phyloP scores from a whole-genome alignment of 37 sponge, comb jelly and placozoan species.

The Geodia barretti region DNA sequence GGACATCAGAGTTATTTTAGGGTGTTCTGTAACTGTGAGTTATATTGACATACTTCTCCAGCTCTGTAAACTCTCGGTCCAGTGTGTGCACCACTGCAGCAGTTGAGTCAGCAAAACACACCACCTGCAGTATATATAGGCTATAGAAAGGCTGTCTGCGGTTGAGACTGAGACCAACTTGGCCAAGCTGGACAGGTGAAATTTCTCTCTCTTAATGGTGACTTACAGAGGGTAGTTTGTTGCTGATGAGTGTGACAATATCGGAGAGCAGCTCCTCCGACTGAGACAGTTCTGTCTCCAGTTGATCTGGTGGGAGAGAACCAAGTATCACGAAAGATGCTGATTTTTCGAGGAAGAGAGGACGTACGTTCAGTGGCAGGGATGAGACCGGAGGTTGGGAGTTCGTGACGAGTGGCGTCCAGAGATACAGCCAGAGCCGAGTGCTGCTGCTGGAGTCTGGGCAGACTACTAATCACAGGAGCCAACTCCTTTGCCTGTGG shows the following conservation, averaged over 20 bases:
- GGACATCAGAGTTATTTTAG: no score
- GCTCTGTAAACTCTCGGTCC: slow-evolving; percentile 23
- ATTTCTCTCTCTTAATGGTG: not conserved
- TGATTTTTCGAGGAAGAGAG: not conserved
- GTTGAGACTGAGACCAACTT: slow-evolving; percentile 1
- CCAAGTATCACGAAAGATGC: no score
- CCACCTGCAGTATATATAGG: slow-evolving; percentile 1
- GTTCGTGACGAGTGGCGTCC: slow-evolving; percentile 47
- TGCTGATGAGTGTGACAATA: not conserved
- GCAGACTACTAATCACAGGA: slow-evolving; percentile 10
- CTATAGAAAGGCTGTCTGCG: slow-evolving; percentile 11
- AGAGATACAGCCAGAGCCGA: slow-evolving; percentile 19
- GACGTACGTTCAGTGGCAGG: slow-evolving; percentile 34
- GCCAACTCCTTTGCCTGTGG: slow-evolving; percentile 26
- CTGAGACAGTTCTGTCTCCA: slow-evolving; percentile 2
- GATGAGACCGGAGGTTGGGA: slow-evolving; percentile 14
- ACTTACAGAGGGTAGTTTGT: slow-evolving; percentile 15
- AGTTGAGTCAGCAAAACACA: slow-evolving; percentile 2
- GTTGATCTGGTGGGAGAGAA: slow-evolving; percentile 3
- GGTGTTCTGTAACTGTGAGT: no score
- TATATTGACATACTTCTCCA: slow-evolving; percentile 29
- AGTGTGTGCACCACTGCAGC: slow-evolving; percentile 15
- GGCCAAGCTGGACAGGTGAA: not conserved
- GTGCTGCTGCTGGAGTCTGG: slow-evolving; percentile 17
- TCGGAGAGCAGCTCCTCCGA: slow-evolving; percentile 16